phyloP scores from a whole-genome alignment of 2,113 vertebrate species.

The Hylia prasina region DNA sequence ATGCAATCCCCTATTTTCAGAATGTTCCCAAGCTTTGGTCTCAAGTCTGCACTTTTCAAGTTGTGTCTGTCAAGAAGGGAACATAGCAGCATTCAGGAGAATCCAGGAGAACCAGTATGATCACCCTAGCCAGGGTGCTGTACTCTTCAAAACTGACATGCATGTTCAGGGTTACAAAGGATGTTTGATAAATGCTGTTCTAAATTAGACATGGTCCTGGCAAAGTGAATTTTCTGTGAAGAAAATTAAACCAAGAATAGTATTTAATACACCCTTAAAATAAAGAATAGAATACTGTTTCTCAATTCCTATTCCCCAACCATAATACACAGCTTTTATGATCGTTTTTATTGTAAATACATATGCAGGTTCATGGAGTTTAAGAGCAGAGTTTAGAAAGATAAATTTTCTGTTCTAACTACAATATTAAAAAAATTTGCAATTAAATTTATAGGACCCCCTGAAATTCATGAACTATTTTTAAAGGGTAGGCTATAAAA shows the following conservation, averaged over 20 bases:
- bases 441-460: background rate
- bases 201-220: background rate
- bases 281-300: background rate
- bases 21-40: background rate
- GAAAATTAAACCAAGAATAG: background rate
- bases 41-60: background rate
- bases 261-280: background rate
- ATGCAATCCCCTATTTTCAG: background rate
- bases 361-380: background rate
- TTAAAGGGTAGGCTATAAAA: background rate
- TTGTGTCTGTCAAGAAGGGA: background rate
- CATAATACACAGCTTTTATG: background rate
- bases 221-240: background rate
- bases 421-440: background rate
- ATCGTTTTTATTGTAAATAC: background rate
- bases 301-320: background rate
- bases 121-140: background rate
- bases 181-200: background rate
- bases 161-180: background rate
- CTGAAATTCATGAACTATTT: background rate
- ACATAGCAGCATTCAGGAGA: background rate
- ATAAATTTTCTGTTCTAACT: background rate
- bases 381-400: background rate
- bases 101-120: constrained; percentile 36
- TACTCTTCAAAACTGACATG: background rate